Conservation (phyloP, 2,113 vertebrate species). For the Sarotherodon lohbergeri region DNA sequence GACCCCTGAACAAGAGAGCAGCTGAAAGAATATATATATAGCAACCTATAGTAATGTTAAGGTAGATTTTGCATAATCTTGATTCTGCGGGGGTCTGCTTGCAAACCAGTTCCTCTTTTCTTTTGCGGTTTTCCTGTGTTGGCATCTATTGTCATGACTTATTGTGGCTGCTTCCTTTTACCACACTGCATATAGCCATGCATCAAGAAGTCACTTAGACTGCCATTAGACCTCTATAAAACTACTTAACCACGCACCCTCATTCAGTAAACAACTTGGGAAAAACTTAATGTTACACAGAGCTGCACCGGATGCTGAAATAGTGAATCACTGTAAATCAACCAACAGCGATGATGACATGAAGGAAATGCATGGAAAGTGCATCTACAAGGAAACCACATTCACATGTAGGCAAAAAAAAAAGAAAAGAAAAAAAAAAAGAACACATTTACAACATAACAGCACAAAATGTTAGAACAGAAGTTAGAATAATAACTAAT, state of each 20-base stretch:
- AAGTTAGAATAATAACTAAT: neutral
- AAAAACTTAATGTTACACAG: neutral
- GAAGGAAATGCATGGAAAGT: slow-evolving; percentile 8
- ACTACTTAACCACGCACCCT: neutral
- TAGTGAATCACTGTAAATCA: neutral
- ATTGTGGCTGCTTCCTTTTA: slow-evolving; percentile 1
- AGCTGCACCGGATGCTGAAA: neutral
- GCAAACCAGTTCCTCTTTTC: slow-evolving; percentile 6
- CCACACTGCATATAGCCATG: neutral
- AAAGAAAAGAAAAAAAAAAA: too few species aligned
- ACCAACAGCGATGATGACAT: neutral
- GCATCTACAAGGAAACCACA: neutral
- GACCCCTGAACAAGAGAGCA: neutral
- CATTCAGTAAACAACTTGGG: neutral
- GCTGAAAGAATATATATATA: neutral
- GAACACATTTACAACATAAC: neutral
- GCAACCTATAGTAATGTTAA: neutral
- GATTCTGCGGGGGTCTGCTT: neutral
- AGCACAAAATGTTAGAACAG: neutral
- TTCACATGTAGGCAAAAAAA: neutral
- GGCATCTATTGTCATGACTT: neutral
- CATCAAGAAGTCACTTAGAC: neutral
- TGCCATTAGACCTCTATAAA: neutral
- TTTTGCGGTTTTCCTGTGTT: slow-evolving; percentile 1
- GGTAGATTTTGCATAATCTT: neutral